Evolutionary conservation across 2,888 invertebrate genomes (phyloP), one percentile per base, ranked within the genome.

Genomic region (Piscicola geometra): DNA sequence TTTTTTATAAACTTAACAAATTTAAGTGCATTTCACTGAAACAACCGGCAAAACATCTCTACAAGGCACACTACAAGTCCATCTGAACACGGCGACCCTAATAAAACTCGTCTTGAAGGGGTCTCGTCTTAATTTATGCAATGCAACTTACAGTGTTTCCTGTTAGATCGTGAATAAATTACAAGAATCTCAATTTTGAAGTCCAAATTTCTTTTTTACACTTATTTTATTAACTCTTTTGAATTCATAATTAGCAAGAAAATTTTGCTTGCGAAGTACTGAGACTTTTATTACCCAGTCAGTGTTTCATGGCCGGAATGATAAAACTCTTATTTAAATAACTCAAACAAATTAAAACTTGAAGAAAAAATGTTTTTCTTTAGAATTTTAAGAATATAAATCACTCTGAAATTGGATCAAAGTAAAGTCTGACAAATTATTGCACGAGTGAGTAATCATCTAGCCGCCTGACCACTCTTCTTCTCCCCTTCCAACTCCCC

Each of bases 1-100:
- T n/a, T n/a, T n/a, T n/a, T 56, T 56, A 25, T 56, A n/a, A n/a
- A 56, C 9, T 56, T 21, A 25, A 25, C n/a, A 18, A 56, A 56
- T 25, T 5, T 9, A 18, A 56, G 60, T 25, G 25, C n/a, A 3
- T 25, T 56, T 56, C 60, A 56, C 25, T 18, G n/a, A 56, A 18
- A 18, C 9, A 5, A 18, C 25, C 60, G n/a, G 12, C 60, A 56
- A 3, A 56, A 21, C 60, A 9, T 25, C 9, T 21, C 60, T 18
- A 15, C 12, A 47, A 15, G 50, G 50, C 50, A n/a, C n/a, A n/a
- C n/a, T n/a, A n/a, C n/a, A n/a, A n/a, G n/a, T n/a, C n/a, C n/a
- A n/a, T n/a, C n/a, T n/a, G n/a, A n/a, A n/a, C n/a, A n/a, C n/a
- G 9, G 41, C 41, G 41, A 56, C 60, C 60, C 60, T 56, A 56